Percentiles rank a stretch among this genome's conserved stretches.
phyloP scores from a whole-genome alignment of 2,113 vertebrate species.

The Clupea harengus region DNA sequence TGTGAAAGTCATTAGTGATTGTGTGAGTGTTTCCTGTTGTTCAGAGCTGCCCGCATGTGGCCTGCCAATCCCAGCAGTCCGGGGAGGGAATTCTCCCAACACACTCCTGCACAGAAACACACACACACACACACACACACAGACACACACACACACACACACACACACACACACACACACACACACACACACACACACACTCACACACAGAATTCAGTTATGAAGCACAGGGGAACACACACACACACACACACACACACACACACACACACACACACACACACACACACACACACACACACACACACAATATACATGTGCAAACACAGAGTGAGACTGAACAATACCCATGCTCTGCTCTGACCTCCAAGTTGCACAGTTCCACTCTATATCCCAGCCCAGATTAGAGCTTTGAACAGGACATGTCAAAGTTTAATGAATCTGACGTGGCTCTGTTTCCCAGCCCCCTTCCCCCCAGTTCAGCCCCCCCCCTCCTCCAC shows the following conservation, averaged over 20 bases:
- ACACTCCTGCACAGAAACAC: background rate
- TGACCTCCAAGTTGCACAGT: too few species aligned
- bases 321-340: too few species aligned
- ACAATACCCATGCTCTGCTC: too few species aligned
- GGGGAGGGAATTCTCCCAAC: slow-evolving; percentile 49
- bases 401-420: too few species aligned
- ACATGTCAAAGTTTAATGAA: too few species aligned
- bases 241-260: too few species aligned
- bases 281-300: too few species aligned
- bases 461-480: background rate
- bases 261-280: too few species aligned
- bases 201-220: background rate
- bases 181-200: background rate
- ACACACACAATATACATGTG: too few species aligned
- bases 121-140: background rate
- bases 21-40: slow-evolving; percentile 62
- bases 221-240: too few species aligned
- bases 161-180: background rate
- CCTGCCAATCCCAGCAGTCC: slow-evolving; percentile 47
- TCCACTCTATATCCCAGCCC: too few species aligned
- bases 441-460: background rate
- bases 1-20: slow-evolving; percentile 66
- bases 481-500: background rate
- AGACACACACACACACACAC: background rate
- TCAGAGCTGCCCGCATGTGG: slow-evolving; percentile 34